Conservation (phyloP, 2,797 vertebrate species). For the Rhinogobio ventralis region DNA sequence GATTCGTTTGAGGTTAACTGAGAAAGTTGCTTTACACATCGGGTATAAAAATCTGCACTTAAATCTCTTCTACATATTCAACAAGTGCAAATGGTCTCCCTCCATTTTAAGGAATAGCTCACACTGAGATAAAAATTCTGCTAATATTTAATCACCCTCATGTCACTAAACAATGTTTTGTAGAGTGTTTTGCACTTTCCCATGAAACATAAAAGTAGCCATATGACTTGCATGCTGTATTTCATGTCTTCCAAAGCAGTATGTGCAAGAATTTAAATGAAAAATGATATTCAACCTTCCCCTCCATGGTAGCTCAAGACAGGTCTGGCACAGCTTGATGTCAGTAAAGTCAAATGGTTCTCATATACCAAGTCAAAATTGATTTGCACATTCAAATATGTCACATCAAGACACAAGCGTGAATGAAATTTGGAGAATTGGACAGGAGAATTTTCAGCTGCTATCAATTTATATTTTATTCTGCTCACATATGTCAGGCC, state of each 20-base stretch:
- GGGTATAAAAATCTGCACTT: slow-evolving; percentile 1
- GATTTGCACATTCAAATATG: not conserved
- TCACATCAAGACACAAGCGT: not conserved
- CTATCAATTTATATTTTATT: not conserved
- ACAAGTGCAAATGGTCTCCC: not conserved
- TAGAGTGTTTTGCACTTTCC: not conserved
- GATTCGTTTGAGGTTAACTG: not conserved
- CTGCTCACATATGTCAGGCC: not conserved
- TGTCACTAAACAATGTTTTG: not conserved
- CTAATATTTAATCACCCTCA: not conserved
- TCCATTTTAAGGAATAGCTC: not conserved
- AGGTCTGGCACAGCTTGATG: not conserved
- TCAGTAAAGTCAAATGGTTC: not conserved
- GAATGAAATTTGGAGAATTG: not conserved
- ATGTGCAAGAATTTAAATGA: not conserved
- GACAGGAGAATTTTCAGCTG: not conserved
- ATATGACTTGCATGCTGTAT: not conserved
- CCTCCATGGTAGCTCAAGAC: not conserved
- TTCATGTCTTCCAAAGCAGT: not conserved
- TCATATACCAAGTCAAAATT: not conserved
- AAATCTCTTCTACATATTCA: slow-evolving; percentile 21
- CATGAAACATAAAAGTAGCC: not conserved
- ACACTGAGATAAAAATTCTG: not conserved
- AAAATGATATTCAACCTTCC: not conserved
- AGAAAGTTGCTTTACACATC: not conserved